phyloP scores from a whole-genome alignment of 2,888 invertebrate species.

The Lithophane leautieri region DNA sequence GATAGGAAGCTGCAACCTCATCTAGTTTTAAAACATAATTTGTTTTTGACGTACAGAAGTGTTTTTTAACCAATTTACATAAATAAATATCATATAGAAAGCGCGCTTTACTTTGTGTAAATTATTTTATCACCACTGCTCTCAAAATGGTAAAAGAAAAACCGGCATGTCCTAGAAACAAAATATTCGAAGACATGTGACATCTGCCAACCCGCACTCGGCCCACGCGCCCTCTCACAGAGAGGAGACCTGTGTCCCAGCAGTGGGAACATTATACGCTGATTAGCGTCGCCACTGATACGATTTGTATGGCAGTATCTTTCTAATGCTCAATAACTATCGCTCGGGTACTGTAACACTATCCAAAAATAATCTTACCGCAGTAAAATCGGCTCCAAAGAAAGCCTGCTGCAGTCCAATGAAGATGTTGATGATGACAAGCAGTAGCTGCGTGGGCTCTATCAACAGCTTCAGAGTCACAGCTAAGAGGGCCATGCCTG shows the following conservation, averaged over 20 bases:
- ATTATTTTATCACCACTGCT: too few relatives aligned
- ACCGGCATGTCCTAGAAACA: too few relatives aligned
- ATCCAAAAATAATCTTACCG: constrained; percentile 74
- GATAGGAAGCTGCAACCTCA: background rate
- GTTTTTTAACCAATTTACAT: background rate
- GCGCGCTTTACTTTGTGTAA: too few relatives aligned
- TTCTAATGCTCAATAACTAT: background rate
- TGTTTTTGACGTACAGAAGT: background rate
- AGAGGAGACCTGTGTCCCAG: too few relatives aligned
- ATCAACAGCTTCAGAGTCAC: constrained; percentile 91
- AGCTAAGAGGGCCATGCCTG: constrained; percentile 85
- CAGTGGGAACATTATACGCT: too few relatives aligned
- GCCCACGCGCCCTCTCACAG: too few relatives aligned
- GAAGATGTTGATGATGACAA: constrained; percentile 92
- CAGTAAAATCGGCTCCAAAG: constrained; percentile 90
- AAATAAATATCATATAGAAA: background rate
- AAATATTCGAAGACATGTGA: too few relatives aligned
- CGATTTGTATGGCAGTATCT: background rate
- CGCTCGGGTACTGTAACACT: background rate
- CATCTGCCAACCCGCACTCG: too few relatives aligned
- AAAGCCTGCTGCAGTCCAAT: constrained; percentile 93
- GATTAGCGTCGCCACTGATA: background rate
- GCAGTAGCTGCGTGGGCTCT: constrained; percentile 91
- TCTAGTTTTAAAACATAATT: background rate
- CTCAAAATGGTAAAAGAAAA: too few relatives aligned